Conservation (phyloP, 1,140 invertebrate genomes). For the Bombus soroeensis region DNA sequence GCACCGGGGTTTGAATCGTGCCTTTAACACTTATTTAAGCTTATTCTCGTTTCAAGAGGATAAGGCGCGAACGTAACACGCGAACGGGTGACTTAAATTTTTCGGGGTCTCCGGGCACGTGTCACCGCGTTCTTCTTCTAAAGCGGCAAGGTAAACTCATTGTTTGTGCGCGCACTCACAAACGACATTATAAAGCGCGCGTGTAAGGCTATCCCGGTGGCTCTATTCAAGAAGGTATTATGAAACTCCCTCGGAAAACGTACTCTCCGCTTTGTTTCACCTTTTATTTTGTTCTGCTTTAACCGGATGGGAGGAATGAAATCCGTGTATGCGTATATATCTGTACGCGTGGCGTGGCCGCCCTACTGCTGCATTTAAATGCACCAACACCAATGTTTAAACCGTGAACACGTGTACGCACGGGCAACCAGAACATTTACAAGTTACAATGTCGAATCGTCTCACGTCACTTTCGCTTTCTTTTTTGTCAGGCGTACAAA, state of each 20-base stretch:
- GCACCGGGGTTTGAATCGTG: not conserved
- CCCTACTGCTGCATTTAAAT: slow-evolving; percentile 59
- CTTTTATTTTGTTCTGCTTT: slow-evolving; percentile 74
- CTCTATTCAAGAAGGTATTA: slow-evolving; percentile 73
- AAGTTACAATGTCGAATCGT: slow-evolving; percentile 66
- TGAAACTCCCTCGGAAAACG: slow-evolving; percentile 69
- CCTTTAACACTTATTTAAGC: not conserved
- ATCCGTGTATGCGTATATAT: slow-evolving; percentile 52
- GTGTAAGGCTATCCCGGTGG: slow-evolving; percentile 69
- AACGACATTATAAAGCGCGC: slow-evolving; percentile 65
- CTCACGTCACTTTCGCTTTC: slow-evolving; percentile 77
- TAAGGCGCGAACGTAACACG: not conserved
- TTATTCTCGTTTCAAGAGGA: not conserved
- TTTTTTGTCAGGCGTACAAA: slow-evolving; percentile 53
- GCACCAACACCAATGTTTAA: slow-evolving; percentile 14
- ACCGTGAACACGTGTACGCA: slow-evolving; percentile 9
- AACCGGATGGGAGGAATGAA: slow-evolving; percentile 72
- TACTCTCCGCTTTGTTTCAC: slow-evolving; percentile 69
- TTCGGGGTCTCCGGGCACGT: slow-evolving; percentile 47
- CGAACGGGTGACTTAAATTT: slow-evolving; percentile 40
- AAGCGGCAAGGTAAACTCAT: slow-evolving; percentile 66
- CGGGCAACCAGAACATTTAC: slow-evolving; percentile 20
- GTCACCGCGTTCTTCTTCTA: slow-evolving; percentile 57
- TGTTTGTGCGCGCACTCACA: slow-evolving; percentile 60
- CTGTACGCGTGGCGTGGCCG: slow-evolving; percentile 65